phyloP scores from a whole-genome alignment of 1,140 invertebrate species.

The Parapsyche elsis region DNA sequence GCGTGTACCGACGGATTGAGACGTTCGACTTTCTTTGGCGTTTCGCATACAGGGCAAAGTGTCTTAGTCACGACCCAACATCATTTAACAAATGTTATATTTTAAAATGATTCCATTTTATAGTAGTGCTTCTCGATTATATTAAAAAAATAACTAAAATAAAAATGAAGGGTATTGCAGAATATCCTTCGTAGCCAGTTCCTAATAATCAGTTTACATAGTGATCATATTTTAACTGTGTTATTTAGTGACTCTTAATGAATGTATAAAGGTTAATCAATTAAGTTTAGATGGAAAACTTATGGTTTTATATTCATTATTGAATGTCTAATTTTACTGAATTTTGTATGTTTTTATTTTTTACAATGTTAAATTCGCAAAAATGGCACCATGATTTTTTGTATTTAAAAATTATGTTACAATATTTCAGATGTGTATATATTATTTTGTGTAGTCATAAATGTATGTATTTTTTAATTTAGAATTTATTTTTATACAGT shows the following conservation, averaged over 20 bases:
- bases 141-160: background rate
- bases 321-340: too few species aligned
- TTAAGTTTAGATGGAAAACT: constrained; percentile 5
- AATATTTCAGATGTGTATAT: too few species aligned
- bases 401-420: too few species aligned
- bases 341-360: too few species aligned
- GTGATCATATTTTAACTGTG: constrained; percentile 45
- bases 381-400: too few species aligned
- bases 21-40: background rate
- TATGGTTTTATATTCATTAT: too few species aligned
- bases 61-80: constrained; percentile 40
- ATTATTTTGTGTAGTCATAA: too few species aligned
- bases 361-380: too few species aligned
- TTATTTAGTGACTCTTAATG: constrained; percentile 42
- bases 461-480: too few species aligned
- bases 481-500: too few species aligned
- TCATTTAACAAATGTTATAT: constrained; percentile 38
- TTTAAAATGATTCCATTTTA: constrained; percentile 36
- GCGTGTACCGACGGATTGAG: background rate
- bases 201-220: constrained; percentile 44
- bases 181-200: constrained; percentile 28
- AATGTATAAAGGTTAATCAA: constrained; percentile 26
- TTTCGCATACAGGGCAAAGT: constrained; percentile 44
- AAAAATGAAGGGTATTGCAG: constrained; percentile 13
- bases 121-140: constrained; percentile 40